phyloP scores from a whole-genome alignment of 2,888 invertebrate genomes.

The Aleiodes alternator region DNA sequence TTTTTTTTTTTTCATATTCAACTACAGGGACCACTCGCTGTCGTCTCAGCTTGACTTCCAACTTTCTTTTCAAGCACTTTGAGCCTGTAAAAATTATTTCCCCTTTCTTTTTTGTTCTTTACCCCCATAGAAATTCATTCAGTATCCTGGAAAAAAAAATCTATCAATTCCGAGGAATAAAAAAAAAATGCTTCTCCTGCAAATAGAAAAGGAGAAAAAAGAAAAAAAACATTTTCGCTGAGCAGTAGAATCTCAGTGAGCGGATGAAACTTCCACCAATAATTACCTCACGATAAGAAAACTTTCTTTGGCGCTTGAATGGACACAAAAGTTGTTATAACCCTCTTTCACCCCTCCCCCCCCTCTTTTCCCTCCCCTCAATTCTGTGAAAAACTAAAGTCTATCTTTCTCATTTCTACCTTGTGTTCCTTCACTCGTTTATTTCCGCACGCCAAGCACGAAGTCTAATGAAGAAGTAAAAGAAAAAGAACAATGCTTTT shows the following conservation, averaged over 20 bases:
- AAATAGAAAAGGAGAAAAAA: background rate
- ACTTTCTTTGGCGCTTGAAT: conserved; percentile 47
- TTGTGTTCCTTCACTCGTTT: conserved; percentile 46
- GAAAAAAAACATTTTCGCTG: conserved; percentile 40
- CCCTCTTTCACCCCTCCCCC: background rate
- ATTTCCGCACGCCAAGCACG: conserved; percentile 46
- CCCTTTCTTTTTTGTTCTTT: background rate
- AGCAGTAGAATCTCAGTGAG: conserved; percentile 38
- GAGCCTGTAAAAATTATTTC: conserved; percentile 7
- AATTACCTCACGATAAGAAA: conserved; percentile 58
- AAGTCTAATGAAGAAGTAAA: conserved; percentile 42
- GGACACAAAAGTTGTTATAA: conserved; percentile 55
- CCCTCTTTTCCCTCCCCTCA: background rate
- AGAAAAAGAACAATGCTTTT: conserved; percentile 44
- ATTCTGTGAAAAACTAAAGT: conserved; percentile 7
- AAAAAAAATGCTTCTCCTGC: conserved; percentile 23
- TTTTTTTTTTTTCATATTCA: conserved; percentile 58
- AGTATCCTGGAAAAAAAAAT: background rate
- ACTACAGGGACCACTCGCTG: conserved; percentile 68
- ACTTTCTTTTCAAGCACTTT: conserved; percentile 45
- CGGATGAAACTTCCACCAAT: conserved; percentile 54
- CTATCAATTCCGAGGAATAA: background rate
- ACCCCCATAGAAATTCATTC: background rate
- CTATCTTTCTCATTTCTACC: conserved; percentile 31
- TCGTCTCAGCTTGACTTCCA: conserved; percentile 70